Base-by-base conservation (phyloP, 2,888 invertebrate genomes). In the Byasa hedistus region DNA sequence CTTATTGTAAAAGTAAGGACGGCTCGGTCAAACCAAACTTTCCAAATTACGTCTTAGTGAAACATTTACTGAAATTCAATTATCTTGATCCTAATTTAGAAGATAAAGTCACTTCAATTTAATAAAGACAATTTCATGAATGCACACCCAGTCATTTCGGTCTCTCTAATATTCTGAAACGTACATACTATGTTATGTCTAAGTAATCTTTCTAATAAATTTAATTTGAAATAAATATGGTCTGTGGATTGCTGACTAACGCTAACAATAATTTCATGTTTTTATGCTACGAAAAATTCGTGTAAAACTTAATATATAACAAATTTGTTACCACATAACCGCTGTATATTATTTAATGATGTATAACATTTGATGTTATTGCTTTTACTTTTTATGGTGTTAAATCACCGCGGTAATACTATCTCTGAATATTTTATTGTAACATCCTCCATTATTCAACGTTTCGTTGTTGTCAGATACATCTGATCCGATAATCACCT, bases 391-490 rank as follows among this genome's bases (percentile, higher is more conserved):
- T 15, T 39, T 39, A 15, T 15, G 12, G 12, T 3, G 15, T 15
- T 15, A 39, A 12, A 39, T 15, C 15, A 15, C 39, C 12, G 39
- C 39, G 12, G 39, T 39, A 12, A 39, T 15, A 39, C 15, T 17
- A 0, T 27, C 27, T 5, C 15, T 15, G 12, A 48, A 48, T 48
- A 48, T 48, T 48, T 48, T 7, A 48, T n/a, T n/a, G 48, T 19
- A 5, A 48, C 8, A n/a, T 48, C n/a, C n/a, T 48, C 48, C 19
- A 48, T n/a, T 48, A 48, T 10, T 48, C n/a, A 48, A 48, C n/a
- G 48, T 48, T 48, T n/a, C 22, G n/a, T 22, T 22, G 58, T 24
- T 32, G 60, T 65, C 56, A 65, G 48, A 65, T 56, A 27, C 22
- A 27, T 60, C 27, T 61, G 32, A 17, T 55, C 24, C 23, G 52